Evolutionary conservation across 2,888 invertebrate species (phyloP), one percentile per base, ranked within the genome.

Genomic region (Drosophila pegasa): DNA sequence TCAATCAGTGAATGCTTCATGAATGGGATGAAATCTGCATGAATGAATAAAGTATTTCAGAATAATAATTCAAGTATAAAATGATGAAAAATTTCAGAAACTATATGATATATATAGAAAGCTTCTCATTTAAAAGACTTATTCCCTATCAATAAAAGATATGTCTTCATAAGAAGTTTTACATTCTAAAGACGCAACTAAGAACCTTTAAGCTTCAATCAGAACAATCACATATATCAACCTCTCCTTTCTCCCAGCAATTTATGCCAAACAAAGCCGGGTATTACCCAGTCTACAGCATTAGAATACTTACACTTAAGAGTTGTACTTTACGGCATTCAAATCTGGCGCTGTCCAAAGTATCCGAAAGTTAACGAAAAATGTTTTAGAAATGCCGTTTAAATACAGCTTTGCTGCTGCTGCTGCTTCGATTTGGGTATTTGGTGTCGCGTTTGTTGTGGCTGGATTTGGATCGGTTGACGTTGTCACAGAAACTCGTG

Each of bases 401-500:
- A 45, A 57, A 22, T 41, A n/a, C 54, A 33, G 27, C 9, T 38
- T 60, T 65, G 59, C 58, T 65, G 63, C 52, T 51, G 43, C 25
- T 43, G n/a, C 20, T 48, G 38, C 6, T 12, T 18, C 29, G 57
- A 31, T 59, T 59, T n/a, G 18, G 20, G 25, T 47, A 41, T 51
- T 35, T 22, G 38, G 51, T 56, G 69, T 59, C 47, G 56, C n/a
- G 69, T 82, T 69, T 68, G 68, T 71, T 62, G 60, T 59, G 62
- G 64, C 63, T 52, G 29, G 50, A 25, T 50, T 56, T 31, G 25
- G 20, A 18, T 33, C 41, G 18, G 63, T 52, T 76, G 59, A 70
- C 64, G 83, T 84, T 84, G 83, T 85, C 87, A 87, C 72, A 87
- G 83, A 70, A 82, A 87, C 83, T 61, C 65, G 66, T 62, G 47